A percentile compares a stretch with the other conserved stretches of the same genome.
phyloP scores from a whole-genome alignment of 2,797 vertebrate genomes.

The Heterohyrax brucei region DNA sequence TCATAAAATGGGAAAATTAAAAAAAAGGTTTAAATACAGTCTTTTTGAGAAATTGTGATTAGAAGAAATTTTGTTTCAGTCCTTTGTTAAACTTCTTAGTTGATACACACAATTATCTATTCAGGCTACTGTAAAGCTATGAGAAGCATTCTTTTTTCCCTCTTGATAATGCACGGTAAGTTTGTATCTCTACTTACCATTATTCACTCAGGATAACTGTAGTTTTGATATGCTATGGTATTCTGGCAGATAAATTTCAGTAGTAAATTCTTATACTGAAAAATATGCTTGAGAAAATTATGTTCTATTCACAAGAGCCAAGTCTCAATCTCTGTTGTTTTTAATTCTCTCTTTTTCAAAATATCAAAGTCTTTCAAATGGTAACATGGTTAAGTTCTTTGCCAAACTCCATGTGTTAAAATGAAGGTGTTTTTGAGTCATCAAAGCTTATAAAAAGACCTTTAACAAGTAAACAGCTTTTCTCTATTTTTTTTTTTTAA shows the following conservation, averaged over 20 bases:
- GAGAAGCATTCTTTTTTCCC: neutral
- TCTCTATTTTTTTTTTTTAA: slow-evolving; percentile 58
- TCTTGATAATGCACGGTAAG: neutral
- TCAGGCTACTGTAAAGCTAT: neutral
- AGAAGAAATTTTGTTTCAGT: slow-evolving; percentile 42
- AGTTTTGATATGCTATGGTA: slow-evolving; percentile 70
- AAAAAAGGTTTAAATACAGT: slow-evolving; percentile 66
- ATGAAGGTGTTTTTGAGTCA: slow-evolving; percentile 87
- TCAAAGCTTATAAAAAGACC: slow-evolving; percentile 87
- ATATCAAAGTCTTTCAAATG: slow-evolving; percentile 85
- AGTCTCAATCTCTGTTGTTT: slow-evolving; percentile 84
- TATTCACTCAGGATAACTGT: slow-evolving; percentile 72
- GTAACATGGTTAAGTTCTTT: slow-evolving; percentile 82
- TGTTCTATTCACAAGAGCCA: slow-evolving; percentile 67
- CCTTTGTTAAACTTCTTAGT: slow-evolving; percentile 27
- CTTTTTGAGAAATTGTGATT: slow-evolving; percentile 27
- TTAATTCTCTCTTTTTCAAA: slow-evolving; percentile 83
- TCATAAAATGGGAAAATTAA: neutral
- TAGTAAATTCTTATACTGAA: slow-evolving; percentile 71
- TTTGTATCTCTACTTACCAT: slow-evolving; percentile 13
- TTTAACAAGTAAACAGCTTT: slow-evolving; percentile 87
- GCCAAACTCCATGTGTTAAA: slow-evolving; percentile 86
- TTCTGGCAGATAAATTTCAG: slow-evolving; percentile 67
- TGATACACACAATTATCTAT: slow-evolving; percentile 16
- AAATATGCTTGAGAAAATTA: slow-evolving; percentile 80